Base-by-base conservation (phyloP, 2,888 invertebrate species). In the Uloborus plumipes region DNA sequence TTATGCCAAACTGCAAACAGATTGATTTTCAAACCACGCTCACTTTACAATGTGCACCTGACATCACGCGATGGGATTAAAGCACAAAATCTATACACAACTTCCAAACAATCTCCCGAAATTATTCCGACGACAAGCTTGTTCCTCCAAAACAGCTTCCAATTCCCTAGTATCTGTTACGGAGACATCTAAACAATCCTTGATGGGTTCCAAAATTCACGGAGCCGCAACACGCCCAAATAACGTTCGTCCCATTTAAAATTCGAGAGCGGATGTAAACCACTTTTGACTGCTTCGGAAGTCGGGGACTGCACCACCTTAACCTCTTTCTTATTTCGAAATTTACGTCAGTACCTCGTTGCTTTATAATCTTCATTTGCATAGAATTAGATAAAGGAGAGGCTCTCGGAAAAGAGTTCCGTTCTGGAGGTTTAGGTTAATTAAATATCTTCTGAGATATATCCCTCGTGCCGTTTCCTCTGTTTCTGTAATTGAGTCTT, bases 371-470 rank as follows among this genome's bases (percentile, higher is more conserved):
- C 59, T 39, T 76, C 77, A 77, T 77, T 77, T 77, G 77, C 77
- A 77, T 77, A 71, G 77, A 77, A 77, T 77, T 77, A 71, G 71
- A 77, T 53, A 71, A 65, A 64, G 77, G 70, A 70, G 64, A 64
- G 77, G 51, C 70, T 66, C 39, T 13, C 49, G 20, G 65, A 71
- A 77, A 77, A 49, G 73, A 73, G 73, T 39, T 39, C 22, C 59
- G 18, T 22, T 61, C 64, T 49, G 58, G 71, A 64, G 77, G 77
- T 62, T 58, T 64, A 58, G 64, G 49, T 49, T 77, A 77, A 77
- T 77, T 77, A 77, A 77, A 71, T 71, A 39, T 39, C 39, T 77
- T 77, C 65, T 70, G 64, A 77, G 49, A 26, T 65, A 77, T 64
- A 49, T 77, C 62, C 51, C 49, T 18, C 15, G 51, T 18, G 20